Base-by-base conservation (phyloP, 2,888 invertebrate genomes). In the Andrena bucephala region DNA sequence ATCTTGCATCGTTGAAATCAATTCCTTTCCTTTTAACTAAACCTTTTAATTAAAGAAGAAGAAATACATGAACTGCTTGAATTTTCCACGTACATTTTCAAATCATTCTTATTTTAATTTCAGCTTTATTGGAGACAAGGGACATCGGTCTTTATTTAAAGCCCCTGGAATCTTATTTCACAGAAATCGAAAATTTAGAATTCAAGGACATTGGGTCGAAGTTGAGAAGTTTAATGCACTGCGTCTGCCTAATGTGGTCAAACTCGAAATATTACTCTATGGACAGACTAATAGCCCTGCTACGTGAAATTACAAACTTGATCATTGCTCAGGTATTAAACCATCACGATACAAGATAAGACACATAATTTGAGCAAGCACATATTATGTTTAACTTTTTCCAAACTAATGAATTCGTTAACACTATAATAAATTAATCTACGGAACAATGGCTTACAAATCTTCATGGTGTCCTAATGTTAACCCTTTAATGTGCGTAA, bases 201-300 rank as follows among this genome's bases (percentile, higher is more conserved):
- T 96, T 98, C 89, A 93, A 95, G 10, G 97, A 97, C 72, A 94
- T 96, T 0, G 95, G 95, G 75, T 70, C 90, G 0, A 93, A 95
- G 10, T 95, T 97, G 3, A 95, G 96, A 71, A 96, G 97, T 0
- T 94, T 98, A 93, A 94, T 98, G 88, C 97, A 98, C 89, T 96
- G 96, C 66, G 95, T 98, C 4, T 97, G 97, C 31, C 94, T 98
- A 8, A 94, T 98, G 24, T 99, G 99, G 98, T 96, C 97, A 0
- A 96, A 97, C 92, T 98, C 98, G 0, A 95, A 96, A 89, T 97
- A 97, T 91, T 98, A 96, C 91, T 96, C 97, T 91, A 95, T 94
- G 6, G 95, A 95, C 2, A 95, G 91, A 94, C 94, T 88, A 90
- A 95, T 96, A 90, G 96, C 97, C 1, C 94, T 99, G 0, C 95